These are phyloP conservation scores for Aplochiton taeniatus DNA, from an alignment of 2,797 vertebrate species.

Conservation along the genomic window DNA sequence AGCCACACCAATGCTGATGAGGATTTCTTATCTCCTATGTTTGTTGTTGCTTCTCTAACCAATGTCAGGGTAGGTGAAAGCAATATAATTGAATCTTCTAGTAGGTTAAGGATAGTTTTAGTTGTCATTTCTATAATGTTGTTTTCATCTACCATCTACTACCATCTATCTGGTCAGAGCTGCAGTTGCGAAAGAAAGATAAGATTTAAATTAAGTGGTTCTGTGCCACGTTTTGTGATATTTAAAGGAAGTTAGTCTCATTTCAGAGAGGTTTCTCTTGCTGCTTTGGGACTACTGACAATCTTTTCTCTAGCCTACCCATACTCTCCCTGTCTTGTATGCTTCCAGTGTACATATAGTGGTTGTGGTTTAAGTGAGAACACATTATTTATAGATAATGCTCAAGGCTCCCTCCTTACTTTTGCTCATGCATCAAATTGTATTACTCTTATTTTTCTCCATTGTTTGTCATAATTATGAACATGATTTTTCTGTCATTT, in stretches of 20 bases:
- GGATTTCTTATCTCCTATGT: no score
- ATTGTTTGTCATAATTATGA: constrained; percentile 26
- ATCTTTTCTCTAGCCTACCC: neutral
- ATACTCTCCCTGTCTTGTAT: constrained; percentile 21
- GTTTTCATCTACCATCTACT: constrained; percentile 56
- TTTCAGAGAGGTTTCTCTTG: constrained; percentile 30
- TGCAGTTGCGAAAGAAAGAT: neutral
- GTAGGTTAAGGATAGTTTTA: constrained; percentile 28
- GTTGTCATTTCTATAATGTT: constrained; percentile 53
- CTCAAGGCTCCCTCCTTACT: constrained; percentile 3
- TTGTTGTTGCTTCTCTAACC: no score
- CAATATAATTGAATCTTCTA: constrained; percentile 58
- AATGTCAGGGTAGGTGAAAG: constrained; percentile 46
- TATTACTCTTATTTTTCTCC: constrained; percentile 18
- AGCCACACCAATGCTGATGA: no score
- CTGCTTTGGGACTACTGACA: constrained; percentile 30
- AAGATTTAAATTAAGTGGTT: constrained; percentile 1
- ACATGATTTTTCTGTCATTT: constrained; percentile 39
- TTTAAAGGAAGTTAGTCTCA: neutral
- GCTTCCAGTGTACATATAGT: constrained; percentile 10
- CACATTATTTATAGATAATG: neutral
- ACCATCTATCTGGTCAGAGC: constrained; percentile 6
- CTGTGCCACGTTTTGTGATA: neutral
- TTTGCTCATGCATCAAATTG: constrained; percentile 14
- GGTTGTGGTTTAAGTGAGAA: constrained; percentile 13